Conservation (phyloP, 2,888 invertebrate species). For the Epiperipatus broadwayi region DNA sequence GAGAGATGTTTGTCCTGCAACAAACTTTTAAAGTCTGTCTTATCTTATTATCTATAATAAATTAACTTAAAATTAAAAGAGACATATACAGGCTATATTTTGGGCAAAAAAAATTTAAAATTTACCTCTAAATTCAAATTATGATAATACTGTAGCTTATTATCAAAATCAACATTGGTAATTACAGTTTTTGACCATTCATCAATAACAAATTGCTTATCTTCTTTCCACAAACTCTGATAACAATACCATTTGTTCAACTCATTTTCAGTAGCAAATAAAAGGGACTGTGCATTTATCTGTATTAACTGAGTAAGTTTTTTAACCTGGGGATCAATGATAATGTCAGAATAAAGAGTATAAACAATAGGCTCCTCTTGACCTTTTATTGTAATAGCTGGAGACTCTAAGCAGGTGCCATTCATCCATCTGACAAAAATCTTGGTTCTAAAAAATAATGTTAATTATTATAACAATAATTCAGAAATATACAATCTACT, state of each 20-base stretch:
- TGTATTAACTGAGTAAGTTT: constrained; percentile 45
- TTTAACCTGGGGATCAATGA: constrained; percentile 47
- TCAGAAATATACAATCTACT: too few relatives aligned
- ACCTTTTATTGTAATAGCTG: constrained; percentile 39
- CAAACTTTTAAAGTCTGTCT: too few relatives aligned
- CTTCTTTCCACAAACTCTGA: constrained; percentile 52
- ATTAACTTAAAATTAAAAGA: too few relatives aligned
- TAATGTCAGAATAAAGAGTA: constrained; percentile 59
- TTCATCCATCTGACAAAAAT: constrained; percentile 67
- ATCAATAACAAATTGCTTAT: constrained; percentile 51
- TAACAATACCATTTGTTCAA: constrained; percentile 51
- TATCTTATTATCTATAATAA: too few relatives aligned
- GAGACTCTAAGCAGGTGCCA: constrained; percentile 52
- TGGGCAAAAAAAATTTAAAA: constrained; percentile 16
- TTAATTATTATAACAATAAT: too few relatives aligned
- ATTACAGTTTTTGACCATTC: constrained; percentile 49
- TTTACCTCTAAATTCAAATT: constrained; percentile 48
- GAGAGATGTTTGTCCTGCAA: too few relatives aligned
- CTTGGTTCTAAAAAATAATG: constrained; percentile 37
- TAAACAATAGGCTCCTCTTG: constrained; percentile 43
- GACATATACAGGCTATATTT: too few relatives aligned
- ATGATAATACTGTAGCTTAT: constrained; percentile 63
- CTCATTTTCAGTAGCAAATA: constrained; percentile 44
- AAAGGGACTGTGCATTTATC: constrained; percentile 42
- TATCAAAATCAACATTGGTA: constrained; percentile 49